Evolutionary conservation across 2,113 vertebrate species (phyloP), one percentile per base, ranked within the genome.

Genomic region (Peromyscus leucopus): DNA sequence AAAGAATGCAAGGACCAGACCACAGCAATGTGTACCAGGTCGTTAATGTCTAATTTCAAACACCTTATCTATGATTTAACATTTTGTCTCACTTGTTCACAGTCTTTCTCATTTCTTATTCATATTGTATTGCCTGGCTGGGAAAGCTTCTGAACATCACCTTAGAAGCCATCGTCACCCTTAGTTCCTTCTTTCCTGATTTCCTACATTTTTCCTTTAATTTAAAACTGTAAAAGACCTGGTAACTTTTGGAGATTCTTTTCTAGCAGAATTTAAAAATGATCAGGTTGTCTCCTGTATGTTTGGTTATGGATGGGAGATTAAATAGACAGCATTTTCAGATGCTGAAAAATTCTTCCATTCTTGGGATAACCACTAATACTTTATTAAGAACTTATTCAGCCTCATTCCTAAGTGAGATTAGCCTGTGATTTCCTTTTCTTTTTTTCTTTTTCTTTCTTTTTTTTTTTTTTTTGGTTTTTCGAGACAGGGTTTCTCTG

Each of bases 321-420:
- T 26, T 80, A 46, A 95, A 83, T 33, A 74, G 63, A 82, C n/a
- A 79, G 39, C 92, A 75, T 91, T 82, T 83, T 92, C 46, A 83
- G 28, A 83, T 65, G 7, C 7, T 75, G n/a, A 89, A 67, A 28
- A 42, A 84, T 65, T 80, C 42, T 72, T 72, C 2, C 22, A 80
- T 28, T 74, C 75, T 57, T 46, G 28, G 46, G 9, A 74, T 83
- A 89, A 74, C 19, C 55, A 4, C 4, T 65, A 75, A 75, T 75
- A 65, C 59, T 89, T 69, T 86, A 78, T 48, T 69, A 75, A 67
- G n/a, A 48, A 83, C 42, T 92, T 72, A 67, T 65, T 19, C 46
- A 89, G 71, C 31, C 33, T 39, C 3, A 78, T 22, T 89, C 17
- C 26, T 33, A 88, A 57, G 46, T 46, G 16, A 89, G 11, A 69